Conservation (phyloP, 2,888 invertebrate species). For the Eupithecia insigniata region DNA sequence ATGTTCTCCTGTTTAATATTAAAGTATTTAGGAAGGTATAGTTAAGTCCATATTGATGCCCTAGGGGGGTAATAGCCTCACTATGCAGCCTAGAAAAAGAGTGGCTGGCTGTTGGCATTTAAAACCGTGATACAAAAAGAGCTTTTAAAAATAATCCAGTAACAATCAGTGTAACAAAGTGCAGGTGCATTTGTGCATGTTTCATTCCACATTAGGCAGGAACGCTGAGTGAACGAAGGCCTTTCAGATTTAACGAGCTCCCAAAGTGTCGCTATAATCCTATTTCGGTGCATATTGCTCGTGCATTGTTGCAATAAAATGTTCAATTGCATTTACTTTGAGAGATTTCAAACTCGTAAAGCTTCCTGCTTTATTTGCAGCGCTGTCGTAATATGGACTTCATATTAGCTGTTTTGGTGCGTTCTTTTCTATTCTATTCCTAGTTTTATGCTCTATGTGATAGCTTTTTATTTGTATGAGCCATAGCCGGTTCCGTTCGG, state of each 20-base stretch:
- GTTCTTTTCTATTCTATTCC: slow-evolving; percentile 38
- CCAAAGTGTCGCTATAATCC: slow-evolving; percentile 54
- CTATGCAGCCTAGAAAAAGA: background rate
- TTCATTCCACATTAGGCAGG: slow-evolving; percentile 14
- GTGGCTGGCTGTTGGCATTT: too few relatives aligned
- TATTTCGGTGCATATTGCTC: slow-evolving; percentile 57
- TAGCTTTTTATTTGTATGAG: slow-evolving; percentile 31
- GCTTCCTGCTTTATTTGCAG: slow-evolving; percentile 11
- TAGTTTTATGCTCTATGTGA: slow-evolving; percentile 25
- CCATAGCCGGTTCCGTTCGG: slow-evolving; percentile 11
- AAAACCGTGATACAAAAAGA: background rate
- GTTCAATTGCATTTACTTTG: slow-evolving; percentile 76
- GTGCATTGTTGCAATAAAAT: slow-evolving; percentile 63
- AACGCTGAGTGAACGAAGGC: slow-evolving; percentile 31
- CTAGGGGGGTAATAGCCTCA: background rate
- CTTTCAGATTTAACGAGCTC: slow-evolving; percentile 43
- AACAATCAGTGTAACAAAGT: background rate
- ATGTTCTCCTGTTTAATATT: background rate
- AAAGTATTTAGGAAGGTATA: background rate
- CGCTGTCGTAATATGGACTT: slow-evolving; percentile 35
- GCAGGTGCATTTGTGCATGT: background rate
- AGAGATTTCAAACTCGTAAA: slow-evolving; percentile 33
- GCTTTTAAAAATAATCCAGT: background rate
- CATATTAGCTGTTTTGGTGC: slow-evolving; percentile 34
- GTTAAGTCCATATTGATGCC: background rate